Conservation (phyloP, 37 sponge, comb jelly and placozoan species). For the Beroe ovata region DNA sequence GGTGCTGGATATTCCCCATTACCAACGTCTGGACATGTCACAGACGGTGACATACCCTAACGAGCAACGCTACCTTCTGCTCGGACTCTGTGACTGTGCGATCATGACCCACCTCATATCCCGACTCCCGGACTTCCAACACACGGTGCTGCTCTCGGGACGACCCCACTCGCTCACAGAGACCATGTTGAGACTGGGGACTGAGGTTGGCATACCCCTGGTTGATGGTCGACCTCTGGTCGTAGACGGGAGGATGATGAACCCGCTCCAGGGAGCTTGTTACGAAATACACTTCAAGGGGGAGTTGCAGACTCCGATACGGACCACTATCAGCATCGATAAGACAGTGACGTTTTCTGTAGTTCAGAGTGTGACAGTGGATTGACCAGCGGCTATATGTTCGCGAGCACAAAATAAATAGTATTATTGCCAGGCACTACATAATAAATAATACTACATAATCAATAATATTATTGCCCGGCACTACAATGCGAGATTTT, state of each 20-base stretch:
- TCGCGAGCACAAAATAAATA: no score
- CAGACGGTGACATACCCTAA: background rate
- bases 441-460: no score
- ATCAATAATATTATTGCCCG: no score
- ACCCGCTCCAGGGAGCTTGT: background rate
- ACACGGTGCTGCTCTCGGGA: background rate
- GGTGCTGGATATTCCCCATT: background rate
- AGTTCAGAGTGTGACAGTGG: no score
- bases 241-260: background rate
- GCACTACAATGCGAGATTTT: no score
- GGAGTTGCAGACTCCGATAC: background rate
- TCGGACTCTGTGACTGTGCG: background rate
- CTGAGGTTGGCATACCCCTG: background rate
- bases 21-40: conserved; percentile 16
- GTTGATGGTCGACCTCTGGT: background rate
- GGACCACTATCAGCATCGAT: background rate
- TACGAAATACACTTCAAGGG: conserved; percentile 11
- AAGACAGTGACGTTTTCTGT: no score
- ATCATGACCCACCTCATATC: conserved; percentile 13
- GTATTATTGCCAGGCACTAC: no score
- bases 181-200: background rate
- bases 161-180: background rate
- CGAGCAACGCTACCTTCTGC: background rate
- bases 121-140: conserved; percentile 25
- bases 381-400: no score